phyloP scores from a whole-genome alignment of 1,140 invertebrate genomes.

The Diabrotica virgifera region DNA sequence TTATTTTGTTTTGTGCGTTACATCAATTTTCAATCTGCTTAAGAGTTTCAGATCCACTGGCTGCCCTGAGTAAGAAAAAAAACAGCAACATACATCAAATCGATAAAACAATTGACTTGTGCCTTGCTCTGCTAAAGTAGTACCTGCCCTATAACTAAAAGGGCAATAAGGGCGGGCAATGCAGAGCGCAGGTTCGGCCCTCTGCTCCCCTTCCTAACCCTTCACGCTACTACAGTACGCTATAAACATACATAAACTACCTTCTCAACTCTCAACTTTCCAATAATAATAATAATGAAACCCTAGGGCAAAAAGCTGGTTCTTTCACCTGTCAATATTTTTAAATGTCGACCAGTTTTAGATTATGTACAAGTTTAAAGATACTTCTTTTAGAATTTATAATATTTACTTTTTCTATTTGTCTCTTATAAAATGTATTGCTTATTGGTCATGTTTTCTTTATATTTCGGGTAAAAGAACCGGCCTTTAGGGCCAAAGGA shows the following conservation, averaged over 20 bases:
- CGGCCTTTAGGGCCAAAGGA: too few species aligned
- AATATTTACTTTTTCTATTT: background rate
- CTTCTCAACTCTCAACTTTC: conserved; percentile 46
- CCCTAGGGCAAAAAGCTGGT: background rate
- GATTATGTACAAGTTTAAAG: background rate
- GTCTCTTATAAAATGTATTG: conserved; percentile 21
- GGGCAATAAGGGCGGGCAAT: conserved; percentile 37
- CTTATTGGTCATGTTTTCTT: background rate
- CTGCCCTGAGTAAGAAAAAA: conserved; percentile 26
- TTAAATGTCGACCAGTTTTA: too few species aligned
- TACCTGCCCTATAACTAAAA: conserved; percentile 39
- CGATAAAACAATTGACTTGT: conserved; percentile 35
- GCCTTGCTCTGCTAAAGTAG: conserved; percentile 42
- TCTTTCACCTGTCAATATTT: too few species aligned
- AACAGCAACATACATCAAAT: conserved; percentile 29
- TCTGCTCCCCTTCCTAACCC: conserved; percentile 29
- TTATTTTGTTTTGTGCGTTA: too few species aligned
- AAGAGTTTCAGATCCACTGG: background rate
- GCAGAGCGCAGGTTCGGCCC: conserved; percentile 34
- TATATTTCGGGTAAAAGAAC: conserved; percentile 13
- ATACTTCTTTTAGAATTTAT: background rate
- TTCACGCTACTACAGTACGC: conserved; percentile 46
- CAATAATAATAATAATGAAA: conserved; percentile 43
- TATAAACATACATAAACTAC: conserved; percentile 49
- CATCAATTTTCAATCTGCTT: background rate